Conservation (phyloP, 2,113 vertebrate genomes). For the Copsychus sechellarum region DNA sequence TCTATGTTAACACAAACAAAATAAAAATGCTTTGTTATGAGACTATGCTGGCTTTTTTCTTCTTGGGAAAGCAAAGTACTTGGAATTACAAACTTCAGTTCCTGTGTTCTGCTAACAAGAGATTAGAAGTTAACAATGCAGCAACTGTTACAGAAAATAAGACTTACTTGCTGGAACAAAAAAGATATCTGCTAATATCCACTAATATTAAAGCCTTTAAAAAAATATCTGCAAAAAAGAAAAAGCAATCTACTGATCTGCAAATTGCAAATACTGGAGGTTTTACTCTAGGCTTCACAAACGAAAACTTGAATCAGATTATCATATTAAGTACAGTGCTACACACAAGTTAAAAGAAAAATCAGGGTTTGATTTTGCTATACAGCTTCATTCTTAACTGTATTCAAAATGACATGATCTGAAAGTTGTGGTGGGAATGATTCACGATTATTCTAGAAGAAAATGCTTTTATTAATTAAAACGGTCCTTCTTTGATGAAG, state of each 20-base stretch:
- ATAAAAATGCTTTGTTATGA: background rate
- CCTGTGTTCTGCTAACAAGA: background rate
- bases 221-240: background rate
- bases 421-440: background rate
- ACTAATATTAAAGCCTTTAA: background rate
- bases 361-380: background rate
- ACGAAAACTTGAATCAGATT: background rate
- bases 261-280: background rate
- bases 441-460: background rate
- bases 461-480: slow-evolving; percentile 9
- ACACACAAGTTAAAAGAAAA: background rate
- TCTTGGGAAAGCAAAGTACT: background rate
- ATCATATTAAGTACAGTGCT: background rate
- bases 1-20: background rate
- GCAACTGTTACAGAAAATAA: background rate
- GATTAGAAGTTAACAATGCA: background rate
- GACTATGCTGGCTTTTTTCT: background rate
- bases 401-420: background rate
- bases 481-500: background rate
- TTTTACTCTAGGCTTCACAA: background rate
- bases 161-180: background rate
- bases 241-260: background rate
- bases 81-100: background rate
- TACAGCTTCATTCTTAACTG: background rate
- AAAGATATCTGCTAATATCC: background rate